A percentile compares a stretch with the other conserved stretches of the same genome.
Evolutionary conservation across 2,113 vertebrate species (phyloP).

Genomic region (Propithecus coquereli): DNA sequence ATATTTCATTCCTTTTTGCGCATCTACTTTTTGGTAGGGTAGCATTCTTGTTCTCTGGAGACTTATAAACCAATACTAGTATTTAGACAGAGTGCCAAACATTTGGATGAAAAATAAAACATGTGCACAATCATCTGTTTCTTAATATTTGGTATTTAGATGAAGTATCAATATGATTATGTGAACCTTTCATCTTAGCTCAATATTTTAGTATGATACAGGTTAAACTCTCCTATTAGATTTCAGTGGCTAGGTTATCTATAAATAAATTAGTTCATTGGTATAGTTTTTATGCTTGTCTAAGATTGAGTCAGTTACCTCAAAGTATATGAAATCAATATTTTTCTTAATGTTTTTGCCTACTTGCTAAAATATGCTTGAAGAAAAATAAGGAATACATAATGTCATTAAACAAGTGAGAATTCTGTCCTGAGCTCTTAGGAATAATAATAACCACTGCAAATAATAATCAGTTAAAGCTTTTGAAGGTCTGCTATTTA

Average conservation of each 20-base stretch:
- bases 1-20: background rate
- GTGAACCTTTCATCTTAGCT: background rate
- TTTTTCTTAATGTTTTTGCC: background rate
- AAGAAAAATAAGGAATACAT: background rate
- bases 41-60: background rate
- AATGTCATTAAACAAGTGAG: background rate
- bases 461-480: background rate
- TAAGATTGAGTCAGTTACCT: background rate
- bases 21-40: background rate
- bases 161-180: background rate
- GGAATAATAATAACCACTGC: background rate
- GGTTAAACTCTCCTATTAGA: background rate
- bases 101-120: background rate
- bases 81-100: background rate
- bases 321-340: background rate
- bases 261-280: background rate
- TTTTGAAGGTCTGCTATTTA: background rate
- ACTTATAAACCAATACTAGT: background rate
- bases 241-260: background rate
- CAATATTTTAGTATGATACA: background rate
- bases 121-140: background rate
- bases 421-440: background rate
- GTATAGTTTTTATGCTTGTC: background rate
- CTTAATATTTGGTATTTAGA: background rate
- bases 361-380: background rate